Conservation (phyloP, 2,797 vertebrate genomes). For the Hozukius guyotensis region DNA sequence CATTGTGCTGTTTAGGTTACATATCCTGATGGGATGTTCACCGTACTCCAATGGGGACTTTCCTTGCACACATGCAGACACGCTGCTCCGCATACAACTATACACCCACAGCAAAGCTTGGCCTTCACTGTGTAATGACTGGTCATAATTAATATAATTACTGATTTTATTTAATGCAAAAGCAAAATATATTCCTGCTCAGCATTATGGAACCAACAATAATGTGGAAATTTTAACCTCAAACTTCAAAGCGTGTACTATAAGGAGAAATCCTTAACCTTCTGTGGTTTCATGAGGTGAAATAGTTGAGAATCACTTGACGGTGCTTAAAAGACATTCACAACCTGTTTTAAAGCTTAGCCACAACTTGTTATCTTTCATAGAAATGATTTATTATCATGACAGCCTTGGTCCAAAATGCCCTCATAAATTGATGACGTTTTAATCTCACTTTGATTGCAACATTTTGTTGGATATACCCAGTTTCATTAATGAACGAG, state of each 20-base stretch:
- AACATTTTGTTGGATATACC: conserved; percentile 1
- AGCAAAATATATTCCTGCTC: background rate
- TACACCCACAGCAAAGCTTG: conserved; percentile 29
- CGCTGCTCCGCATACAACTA: background rate
- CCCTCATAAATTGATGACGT: background rate
- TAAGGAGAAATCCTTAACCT: conserved; percentile 5
- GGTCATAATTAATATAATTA: conserved; percentile 25
- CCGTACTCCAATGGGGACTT: conserved; percentile 69
- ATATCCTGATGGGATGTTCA: conserved; percentile 77
- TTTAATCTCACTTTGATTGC: conserved; percentile 9
- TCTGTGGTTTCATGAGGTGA: background rate
- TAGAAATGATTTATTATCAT: conserved; percentile 2
- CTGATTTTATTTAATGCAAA: conserved; percentile 18
- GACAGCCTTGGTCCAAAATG: conserved; percentile 4
- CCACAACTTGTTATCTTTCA: background rate
- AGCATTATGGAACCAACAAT: background rate
- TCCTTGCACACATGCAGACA: conserved; percentile 35
- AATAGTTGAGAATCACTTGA: background rate
- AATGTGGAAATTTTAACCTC: background rate
- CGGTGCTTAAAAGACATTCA: background rate
- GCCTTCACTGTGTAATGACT: conserved; percentile 26
- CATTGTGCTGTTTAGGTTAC: conserved; percentile 79
- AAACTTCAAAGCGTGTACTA: background rate
- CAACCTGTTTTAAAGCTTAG: background rate
- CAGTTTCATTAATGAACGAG: conserved; percentile 13